Evolutionary conservation across 2,888 invertebrate species (phyloP), one percentile per base, ranked within the genome.

Genomic region (Antheraea yamamai): DNA sequence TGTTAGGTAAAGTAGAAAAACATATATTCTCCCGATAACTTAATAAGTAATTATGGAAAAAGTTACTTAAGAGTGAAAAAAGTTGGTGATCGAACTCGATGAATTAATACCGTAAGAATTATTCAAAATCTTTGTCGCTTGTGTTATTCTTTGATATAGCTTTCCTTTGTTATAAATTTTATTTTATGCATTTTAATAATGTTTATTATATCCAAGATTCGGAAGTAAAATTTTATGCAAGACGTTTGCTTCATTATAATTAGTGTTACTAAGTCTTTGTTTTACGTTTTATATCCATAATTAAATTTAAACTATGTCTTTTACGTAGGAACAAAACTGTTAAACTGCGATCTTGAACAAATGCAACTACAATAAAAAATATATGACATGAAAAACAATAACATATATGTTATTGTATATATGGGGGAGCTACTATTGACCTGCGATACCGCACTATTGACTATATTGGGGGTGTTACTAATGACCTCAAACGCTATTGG

Each of bases 31-130:
- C 26, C 30, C 26, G 64, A 30, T 30, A 66, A 30, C 30, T 30
- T 4, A 66, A 66, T 66, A 66, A 30, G 26, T 30, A 66, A 66
- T 66, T 66, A 66, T 30, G 64, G 30, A 39, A 70, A 39, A 70
- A 70, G 70, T 70, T 70, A 70, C 39, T 70, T 18, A 39, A 70
- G n/a, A n/a, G 39, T 35, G 81, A 83, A 79, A 83, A 83, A 79
- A 82, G 76, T 74, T 61, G 79, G 79, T 81, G 79, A 75, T 80
- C 84, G 79, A 85, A 85, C 83, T 84, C 84, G 77, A 87, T 86
- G 86, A 89, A 89, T 89, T 89, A 89, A 89, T 90, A 88, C 85
- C 76, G 80, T 81, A 81, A 81, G 77, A 81, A 84, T 86, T 82
- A 84, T 80, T 77, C 79, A 83, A 77, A 78, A 80, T 82, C 81